These are phyloP conservation scores for Gymnogyps californianus DNA, from an alignment of 2,113 vertebrate species.

Conservation along the genomic window DNA sequence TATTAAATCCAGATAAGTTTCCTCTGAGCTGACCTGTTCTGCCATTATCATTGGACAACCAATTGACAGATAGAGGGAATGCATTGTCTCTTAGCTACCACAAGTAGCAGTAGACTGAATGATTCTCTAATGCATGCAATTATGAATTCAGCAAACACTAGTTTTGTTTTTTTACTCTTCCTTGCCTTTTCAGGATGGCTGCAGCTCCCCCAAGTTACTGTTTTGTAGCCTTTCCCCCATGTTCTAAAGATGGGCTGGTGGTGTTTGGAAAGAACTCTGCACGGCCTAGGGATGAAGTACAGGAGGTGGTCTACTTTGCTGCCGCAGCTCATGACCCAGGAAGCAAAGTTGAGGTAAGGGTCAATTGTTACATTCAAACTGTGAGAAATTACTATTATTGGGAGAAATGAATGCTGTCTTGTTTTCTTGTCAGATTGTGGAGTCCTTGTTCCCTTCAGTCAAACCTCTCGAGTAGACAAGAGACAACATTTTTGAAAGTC, in stretches of 20 bases:
- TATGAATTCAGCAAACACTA: background rate
- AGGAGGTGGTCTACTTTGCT: constrained; percentile 79
- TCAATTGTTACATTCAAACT: background rate
- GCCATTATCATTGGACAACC: background rate
- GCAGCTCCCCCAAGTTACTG: constrained; percentile 78
- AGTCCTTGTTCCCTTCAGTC: background rate
- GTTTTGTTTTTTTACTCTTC: background rate
- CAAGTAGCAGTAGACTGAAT: background rate
- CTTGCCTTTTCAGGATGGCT: constrained; percentile 72
- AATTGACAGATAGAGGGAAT: background rate
- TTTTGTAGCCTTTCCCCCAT: constrained; percentile 78
- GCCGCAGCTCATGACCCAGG: constrained; percentile 65
- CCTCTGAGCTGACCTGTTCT: background rate
- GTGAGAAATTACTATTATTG: background rate
- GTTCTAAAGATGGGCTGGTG: constrained; percentile 73
- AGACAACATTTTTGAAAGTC: background rate
- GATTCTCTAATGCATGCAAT: background rate
- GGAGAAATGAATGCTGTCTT: background rate
- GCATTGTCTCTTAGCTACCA: background rate
- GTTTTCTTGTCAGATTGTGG: background rate
- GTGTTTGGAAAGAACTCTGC: constrained; percentile 83
- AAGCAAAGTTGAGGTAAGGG: constrained; percentile 79
- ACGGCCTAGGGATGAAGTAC: constrained; percentile 80
- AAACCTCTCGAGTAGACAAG: background rate
- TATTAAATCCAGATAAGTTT: background rate